These are phyloP conservation scores for Drosophila malerkotliana DNA, from an alignment of 1,140 invertebrate species.

Conservation along the genomic window DNA sequence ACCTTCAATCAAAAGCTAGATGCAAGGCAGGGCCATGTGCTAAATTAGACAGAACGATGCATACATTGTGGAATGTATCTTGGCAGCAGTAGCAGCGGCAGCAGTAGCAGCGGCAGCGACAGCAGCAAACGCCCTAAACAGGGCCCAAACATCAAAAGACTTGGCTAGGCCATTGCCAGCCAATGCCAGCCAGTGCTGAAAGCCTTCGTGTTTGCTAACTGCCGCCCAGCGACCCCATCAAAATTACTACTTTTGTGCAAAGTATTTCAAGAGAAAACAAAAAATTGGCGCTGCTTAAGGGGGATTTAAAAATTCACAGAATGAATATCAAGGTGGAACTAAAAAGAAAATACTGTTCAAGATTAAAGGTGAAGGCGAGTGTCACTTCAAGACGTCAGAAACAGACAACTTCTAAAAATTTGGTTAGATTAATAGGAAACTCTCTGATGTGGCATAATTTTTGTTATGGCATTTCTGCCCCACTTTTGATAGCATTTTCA, in stretches of 20 bases:
- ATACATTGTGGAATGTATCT: slow-evolving; percentile 43
- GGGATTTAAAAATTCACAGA: slow-evolving; percentile 6
- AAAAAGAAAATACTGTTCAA: background rate
- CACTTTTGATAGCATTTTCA: slow-evolving; percentile 1
- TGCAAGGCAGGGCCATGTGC: slow-evolving; percentile 52
- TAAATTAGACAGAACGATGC: slow-evolving; percentile 66
- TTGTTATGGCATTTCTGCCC: background rate
- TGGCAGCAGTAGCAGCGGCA: slow-evolving; percentile 36
- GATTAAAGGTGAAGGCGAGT: background rate
- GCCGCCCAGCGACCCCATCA: slow-evolving; percentile 32
- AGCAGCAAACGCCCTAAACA: slow-evolving; percentile 27
- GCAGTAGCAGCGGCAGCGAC: slow-evolving; percentile 33
- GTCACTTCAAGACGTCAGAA: background rate
- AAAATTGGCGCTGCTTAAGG: slow-evolving; percentile 8
- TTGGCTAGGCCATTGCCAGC: slow-evolving; percentile 48
- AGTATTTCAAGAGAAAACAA: slow-evolving; percentile 2
- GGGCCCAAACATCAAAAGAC: slow-evolving; percentile 47
- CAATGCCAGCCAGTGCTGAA: slow-evolving; percentile 3
- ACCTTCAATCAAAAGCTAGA: slow-evolving; percentile 75
- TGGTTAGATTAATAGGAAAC: background rate
- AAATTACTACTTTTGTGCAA: slow-evolving; percentile 31
- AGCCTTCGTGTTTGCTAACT: slow-evolving; percentile 49
- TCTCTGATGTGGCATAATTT: slow-evolving; percentile 1
- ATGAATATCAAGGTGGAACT: background rate
- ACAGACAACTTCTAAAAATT: background rate